phyloP scores from a whole-genome alignment of 2,888 invertebrate species.

The Temnothorax ravouxi region DNA sequence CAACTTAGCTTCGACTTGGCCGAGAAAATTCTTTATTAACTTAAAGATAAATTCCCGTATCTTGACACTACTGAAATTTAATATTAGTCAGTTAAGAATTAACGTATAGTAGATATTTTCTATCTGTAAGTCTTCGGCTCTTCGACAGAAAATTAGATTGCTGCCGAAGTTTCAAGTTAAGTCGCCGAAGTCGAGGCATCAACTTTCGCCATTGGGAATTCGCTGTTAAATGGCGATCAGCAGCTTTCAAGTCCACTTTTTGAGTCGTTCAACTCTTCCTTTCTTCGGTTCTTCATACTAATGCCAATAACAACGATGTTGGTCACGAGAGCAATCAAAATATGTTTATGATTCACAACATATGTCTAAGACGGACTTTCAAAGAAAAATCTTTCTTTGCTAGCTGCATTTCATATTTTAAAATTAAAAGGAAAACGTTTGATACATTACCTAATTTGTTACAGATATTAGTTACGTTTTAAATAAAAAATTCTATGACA shows the following conservation, averaged over 20 bases:
- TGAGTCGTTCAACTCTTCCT: conserved; percentile 14
- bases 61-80: not conserved
- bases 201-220: conserved; percentile 36
- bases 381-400: not conserved
- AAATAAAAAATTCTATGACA: not conserved
- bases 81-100: not conserved
- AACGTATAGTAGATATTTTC: not conserved
- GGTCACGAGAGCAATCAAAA: not conserved
- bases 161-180: not conserved
- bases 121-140: not conserved
- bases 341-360: conserved; percentile 2
- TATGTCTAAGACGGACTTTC: not conserved
- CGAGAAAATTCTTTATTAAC: not conserved
- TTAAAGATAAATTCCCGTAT: not conserved
- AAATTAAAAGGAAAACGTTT: not conserved
- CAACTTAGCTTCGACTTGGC: not conserved
- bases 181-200: conserved; percentile 5
- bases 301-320: not conserved
- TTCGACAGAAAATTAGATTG: not conserved
- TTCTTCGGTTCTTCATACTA: conserved; percentile 9
- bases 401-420: not conserved
- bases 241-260: conserved; percentile 45
- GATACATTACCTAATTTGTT: too few species aligned
- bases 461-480: not conserved
- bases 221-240: conserved; percentile 18